These are phyloP conservation scores for Diorhabda carinulata DNA, from an alignment of 1,140 invertebrate genomes.

Conservation along the genomic window DNA sequence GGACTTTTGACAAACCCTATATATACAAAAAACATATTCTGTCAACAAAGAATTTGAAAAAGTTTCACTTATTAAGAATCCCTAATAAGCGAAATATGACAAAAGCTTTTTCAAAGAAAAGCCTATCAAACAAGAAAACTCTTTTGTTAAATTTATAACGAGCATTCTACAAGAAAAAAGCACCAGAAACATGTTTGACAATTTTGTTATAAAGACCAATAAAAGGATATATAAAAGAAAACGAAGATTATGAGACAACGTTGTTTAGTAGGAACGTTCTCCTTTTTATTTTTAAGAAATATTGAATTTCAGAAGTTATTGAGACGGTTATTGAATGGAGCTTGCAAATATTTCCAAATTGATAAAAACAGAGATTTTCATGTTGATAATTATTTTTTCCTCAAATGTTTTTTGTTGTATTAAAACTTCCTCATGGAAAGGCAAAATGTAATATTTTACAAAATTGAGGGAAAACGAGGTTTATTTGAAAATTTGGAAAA, in stretches of 20 bases:
- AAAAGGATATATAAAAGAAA: neutral
- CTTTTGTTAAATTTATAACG: neutral
- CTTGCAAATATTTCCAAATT: neutral
- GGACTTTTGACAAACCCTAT: too few relatives aligned
- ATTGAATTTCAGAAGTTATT: neutral
- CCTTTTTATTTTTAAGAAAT: conserved; percentile 1
- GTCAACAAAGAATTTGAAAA: neutral
- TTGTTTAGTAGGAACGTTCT: neutral
- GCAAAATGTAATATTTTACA: too few relatives aligned
- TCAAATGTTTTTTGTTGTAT: too few relatives aligned
- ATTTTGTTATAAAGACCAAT: conserved; percentile 1
- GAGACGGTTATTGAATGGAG: neutral
- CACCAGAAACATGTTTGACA: conserved; percentile 2
- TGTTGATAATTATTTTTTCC: too few relatives aligned
- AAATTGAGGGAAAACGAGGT: too few relatives aligned
- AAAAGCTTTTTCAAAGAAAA: conserved; percentile 1
- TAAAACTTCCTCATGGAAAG: too few relatives aligned
- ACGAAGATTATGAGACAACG: neutral
- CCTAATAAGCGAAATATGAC: conserved; percentile 1
- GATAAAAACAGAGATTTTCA: too few relatives aligned
- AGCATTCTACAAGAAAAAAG: neutral
- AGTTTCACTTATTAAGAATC: conserved; percentile 4
- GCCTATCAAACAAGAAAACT: neutral
- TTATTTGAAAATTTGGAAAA: too few relatives aligned
- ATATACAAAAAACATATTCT: neutral